A percentile compares a stretch with the other conserved stretches of the same genome.
These are phyloP conservation scores for Puma concolor DNA, from an alignment of 2,113 vertebrate species.

Conservation along the genomic window DNA sequence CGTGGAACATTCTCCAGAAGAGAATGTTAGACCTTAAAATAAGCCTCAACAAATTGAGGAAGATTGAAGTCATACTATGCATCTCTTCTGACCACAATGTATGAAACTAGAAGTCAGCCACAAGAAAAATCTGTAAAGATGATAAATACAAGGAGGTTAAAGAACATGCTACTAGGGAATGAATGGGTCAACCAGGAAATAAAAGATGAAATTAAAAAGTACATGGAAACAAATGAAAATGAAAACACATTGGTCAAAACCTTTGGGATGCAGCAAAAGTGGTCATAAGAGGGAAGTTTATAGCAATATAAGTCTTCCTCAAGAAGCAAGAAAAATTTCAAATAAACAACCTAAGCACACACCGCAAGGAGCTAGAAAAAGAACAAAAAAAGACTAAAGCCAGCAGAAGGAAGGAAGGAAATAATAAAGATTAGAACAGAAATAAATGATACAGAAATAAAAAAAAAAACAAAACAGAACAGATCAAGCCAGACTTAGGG, in stretches of 20 bases:
- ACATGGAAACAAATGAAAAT: background rate
- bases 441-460: background rate
- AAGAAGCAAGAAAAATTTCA: background rate
- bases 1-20: too few species aligned
- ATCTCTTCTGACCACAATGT: too few species aligned
- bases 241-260: background rate
- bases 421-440: background rate
- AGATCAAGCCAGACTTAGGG: background rate
- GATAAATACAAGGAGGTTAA: too few species aligned
- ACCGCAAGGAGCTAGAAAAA: background rate
- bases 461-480: background rate
- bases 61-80: too few species aligned
- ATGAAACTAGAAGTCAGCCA: too few species aligned
- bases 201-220: background rate
- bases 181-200: background rate
- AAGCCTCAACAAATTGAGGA: too few species aligned
- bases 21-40: too few species aligned
- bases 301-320: background rate
- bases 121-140: too few species aligned
- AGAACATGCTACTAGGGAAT: background rate
- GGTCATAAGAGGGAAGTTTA: background rate
- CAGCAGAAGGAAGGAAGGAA: too few species aligned
- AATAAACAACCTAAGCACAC: background rate
- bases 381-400: too few species aligned
- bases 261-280: background rate